A percentile compares a stretch with the other conserved stretches of the same genome.
Evolutionary conservation across 1,140 invertebrate genomes (phyloP).

Genomic region (Monomorium pharaonis): DNA sequence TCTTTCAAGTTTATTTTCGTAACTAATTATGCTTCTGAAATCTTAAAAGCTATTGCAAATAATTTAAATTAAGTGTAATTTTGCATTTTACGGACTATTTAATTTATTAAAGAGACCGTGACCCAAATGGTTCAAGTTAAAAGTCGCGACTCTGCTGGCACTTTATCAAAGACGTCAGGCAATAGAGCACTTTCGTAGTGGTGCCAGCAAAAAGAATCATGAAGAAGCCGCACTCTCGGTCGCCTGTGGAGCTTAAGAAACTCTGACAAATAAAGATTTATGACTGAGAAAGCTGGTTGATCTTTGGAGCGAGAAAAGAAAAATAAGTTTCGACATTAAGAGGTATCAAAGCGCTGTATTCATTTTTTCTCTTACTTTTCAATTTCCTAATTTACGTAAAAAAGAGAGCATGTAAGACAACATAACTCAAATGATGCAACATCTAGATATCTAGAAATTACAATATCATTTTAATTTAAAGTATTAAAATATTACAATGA

Average conservation of each 20-base stretch:
- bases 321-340: constrained; percentile 22
- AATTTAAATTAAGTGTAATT: not conserved
- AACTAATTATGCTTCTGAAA: not conserved
- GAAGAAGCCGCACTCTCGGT: constrained; percentile 26
- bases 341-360: constrained; percentile 7
- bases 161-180: constrained; percentile 52
- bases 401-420: not conserved
- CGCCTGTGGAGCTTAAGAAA: constrained; percentile 67
- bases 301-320: constrained; percentile 15
- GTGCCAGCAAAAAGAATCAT: constrained; percentile 28
- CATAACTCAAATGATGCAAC: not conserved
- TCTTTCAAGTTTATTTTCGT: not conserved
- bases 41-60: not conserved
- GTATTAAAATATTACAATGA: not conserved
- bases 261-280: constrained; percentile 79
- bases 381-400: not conserved
- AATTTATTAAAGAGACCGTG: constrained; percentile 7
- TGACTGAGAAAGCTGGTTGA: constrained; percentile 64
- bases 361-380: not conserved
- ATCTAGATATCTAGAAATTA: not conserved
- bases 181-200: constrained; percentile 41
- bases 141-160: not conserved
- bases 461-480: not conserved
- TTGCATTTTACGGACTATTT: constrained; percentile 8
- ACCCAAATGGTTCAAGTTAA: constrained; percentile 19